Conservation (phyloP, 2,888 invertebrate species). For the Rutpela maculata region DNA sequence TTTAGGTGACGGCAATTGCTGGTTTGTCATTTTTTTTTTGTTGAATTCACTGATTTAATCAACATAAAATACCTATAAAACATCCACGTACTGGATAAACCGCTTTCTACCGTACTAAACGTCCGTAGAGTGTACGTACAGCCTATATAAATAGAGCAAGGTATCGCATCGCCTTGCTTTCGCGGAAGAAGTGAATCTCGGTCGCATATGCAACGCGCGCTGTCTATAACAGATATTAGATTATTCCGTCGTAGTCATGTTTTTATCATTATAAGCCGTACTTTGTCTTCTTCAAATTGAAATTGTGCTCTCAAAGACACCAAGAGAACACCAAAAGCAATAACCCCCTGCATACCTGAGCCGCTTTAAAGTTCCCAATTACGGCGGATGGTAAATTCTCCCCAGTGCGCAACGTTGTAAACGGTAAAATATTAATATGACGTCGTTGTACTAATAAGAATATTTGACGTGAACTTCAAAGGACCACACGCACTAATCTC, state of each 20-base stretch:
- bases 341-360: constrained; percentile 20
- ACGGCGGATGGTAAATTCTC: constrained; percentile 21
- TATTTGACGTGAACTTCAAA: too few relatives aligned
- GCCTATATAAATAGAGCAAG: not conserved
- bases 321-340: constrained; percentile 18
- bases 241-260: constrained; percentile 23
- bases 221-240: constrained; percentile 33
- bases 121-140: not conserved
- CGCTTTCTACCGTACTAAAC: not conserved
- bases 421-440: too few relatives aligned
- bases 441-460: too few relatives aligned
- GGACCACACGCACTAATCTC: too few relatives aligned
- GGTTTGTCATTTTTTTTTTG: too few relatives aligned
- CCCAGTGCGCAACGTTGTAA: not conserved
- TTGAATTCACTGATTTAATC: too few relatives aligned
- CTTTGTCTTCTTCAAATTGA: constrained; percentile 38
- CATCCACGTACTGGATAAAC: too few relatives aligned
- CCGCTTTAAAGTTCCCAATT: constrained; percentile 13
- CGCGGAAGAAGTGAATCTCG: not conserved
- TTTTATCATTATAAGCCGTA: constrained; percentile 32
- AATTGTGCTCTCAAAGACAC: constrained; percentile 31
- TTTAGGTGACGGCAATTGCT: too few relatives aligned
- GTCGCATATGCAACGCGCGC: constrained; percentile 11
- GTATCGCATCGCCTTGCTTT: constrained; percentile 20
- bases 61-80: too few relatives aligned